These are phyloP conservation scores for Chalcosyrphus nemorum DNA, from an alignment of 2,888 invertebrate genomes.

Conservation along the genomic window DNA sequence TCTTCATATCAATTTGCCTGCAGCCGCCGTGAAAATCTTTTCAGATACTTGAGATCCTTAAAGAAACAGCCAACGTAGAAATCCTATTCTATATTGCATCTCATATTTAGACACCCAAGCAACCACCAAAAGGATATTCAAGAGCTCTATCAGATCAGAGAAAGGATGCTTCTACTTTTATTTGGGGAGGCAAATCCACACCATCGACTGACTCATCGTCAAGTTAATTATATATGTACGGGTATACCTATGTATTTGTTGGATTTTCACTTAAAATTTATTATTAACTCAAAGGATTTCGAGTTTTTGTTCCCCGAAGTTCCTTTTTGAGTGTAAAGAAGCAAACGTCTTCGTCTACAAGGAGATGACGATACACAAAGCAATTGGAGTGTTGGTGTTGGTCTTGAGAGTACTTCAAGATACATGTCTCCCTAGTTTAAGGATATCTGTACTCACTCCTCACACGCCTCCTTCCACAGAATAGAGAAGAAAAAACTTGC, in stretches of 20 bases:
- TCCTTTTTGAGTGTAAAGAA: constrained; percentile 19
- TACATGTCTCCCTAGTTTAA: neutral
- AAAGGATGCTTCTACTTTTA: neutral
- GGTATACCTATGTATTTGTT: constrained; percentile 19
- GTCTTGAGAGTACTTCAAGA: neutral
- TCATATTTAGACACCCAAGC: constrained; percentile 30
- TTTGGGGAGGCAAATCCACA: too few relatives aligned
- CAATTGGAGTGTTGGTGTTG: constrained; percentile 11
- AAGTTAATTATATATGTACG: constrained; percentile 43
- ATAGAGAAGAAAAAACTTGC: neutral
- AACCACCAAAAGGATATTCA: constrained; percentile 13
- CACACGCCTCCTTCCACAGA: neutral
- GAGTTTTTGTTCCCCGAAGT: constrained; percentile 18
- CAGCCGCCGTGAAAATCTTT: constrained; percentile 73
- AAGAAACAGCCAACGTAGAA: constrained; percentile 21
- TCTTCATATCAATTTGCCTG: constrained; percentile 80
- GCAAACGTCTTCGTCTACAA: neutral
- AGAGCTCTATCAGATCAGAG: constrained; percentile 1
- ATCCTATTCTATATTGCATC: constrained; percentile 15
- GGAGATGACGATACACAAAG: constrained; percentile 3
- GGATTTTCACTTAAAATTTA: constrained; percentile 58
- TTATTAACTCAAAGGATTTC: constrained; percentile 52
- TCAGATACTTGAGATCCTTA: constrained; percentile 41
- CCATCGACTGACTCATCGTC: neutral
- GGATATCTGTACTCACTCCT: neutral